Evolutionary conservation across 92 coral and sea anemone genomes (phyloP).

Genomic region (Zoanthus sansibaricus): DNA sequence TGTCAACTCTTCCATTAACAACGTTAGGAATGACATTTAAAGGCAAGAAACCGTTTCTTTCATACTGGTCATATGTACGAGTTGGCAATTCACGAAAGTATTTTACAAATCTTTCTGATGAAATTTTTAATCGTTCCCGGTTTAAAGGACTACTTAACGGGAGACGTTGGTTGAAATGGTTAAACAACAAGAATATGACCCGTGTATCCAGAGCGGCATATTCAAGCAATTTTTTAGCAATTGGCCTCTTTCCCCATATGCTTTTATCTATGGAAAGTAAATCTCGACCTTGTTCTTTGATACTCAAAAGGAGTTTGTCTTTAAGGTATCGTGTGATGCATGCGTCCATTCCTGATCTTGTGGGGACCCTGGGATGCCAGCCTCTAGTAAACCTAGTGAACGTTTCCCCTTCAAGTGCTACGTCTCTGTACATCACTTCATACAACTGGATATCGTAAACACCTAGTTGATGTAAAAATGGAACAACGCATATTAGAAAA

Average conservation of each 20-base stretch:
- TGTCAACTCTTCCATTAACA: conserved; percentile 55
- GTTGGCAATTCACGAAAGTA: conserved; percentile 71
- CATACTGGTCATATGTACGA: conserved; percentile 69
- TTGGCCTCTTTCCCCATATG: conserved; percentile 72
- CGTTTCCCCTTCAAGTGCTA: no score
- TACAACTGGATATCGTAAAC: no score
- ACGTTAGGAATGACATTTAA: no score
- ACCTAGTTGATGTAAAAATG: no score
- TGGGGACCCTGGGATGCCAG: conserved; percentile 36
- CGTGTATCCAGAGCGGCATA: conserved; percentile 58
- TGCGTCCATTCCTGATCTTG: conserved; percentile 67
- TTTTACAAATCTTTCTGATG: conserved; percentile 78
- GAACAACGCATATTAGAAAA: no score
- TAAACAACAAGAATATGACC: conserved; percentile 70
- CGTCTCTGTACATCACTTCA: no score
- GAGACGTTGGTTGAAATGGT: conserved; percentile 67
- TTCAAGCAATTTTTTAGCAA: no score
- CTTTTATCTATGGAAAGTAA: conserved; percentile 11
- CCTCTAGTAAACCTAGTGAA: conserved; percentile 8
- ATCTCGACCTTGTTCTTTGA: conserved; percentile 26
- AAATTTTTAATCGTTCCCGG: conserved; percentile 69
- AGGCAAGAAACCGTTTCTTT: conserved; percentile 53
- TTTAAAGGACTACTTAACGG: conserved; percentile 31
- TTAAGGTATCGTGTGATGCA: conserved; percentile 79
- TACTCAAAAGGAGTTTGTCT: conserved; percentile 52